Percentiles rank a stretch among this genome's conserved stretches.
Conservation (phyloP, 2,888 invertebrate species). For the Glyphotaelius pellucidus region DNA sequence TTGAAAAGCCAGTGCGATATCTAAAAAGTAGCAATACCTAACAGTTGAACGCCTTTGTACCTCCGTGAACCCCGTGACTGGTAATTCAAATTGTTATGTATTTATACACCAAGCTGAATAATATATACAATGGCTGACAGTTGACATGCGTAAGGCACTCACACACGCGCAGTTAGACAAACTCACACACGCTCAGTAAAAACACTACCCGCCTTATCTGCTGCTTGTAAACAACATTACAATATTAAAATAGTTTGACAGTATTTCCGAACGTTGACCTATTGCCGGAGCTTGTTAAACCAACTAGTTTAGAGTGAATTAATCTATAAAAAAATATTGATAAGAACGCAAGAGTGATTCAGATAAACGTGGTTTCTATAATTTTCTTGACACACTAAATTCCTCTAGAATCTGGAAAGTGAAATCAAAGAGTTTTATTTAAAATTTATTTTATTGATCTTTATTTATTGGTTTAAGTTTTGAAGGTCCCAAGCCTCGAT, state of each 20-base stretch:
- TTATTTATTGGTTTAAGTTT: not conserved
- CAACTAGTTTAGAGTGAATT: not conserved
- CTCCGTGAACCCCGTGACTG: slow-evolving; percentile 8
- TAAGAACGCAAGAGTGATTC: not conserved
- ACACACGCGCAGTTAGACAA: not conserved
- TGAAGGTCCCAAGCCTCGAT: not conserved
- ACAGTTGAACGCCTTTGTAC: not conserved
- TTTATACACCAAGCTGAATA: slow-evolving; percentile 30
- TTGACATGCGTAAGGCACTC: not conserved
- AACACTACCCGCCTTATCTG: slow-evolving; percentile 45
- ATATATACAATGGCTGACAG: slow-evolving; percentile 42
- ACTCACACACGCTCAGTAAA: slow-evolving; percentile 7
- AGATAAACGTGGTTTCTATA: not conserved
- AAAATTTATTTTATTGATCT: not conserved
- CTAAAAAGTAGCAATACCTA: not conserved
- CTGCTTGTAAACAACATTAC: slow-evolving; percentile 45
- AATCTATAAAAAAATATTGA: not conserved
- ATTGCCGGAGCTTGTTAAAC: slow-evolving; percentile 3
- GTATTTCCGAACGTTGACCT: slow-evolving; percentile 49
- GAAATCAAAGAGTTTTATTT: not conserved
- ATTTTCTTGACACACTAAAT: not conserved
- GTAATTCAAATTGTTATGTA: slow-evolving; percentile 39
- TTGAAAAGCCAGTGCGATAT: not conserved
- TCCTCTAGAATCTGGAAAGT: not conserved
- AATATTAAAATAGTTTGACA: slow-evolving; percentile 38